A percentile compares a stretch with the other conserved stretches of the same genome.
These are phyloP conservation scores for Pseudorectes ferrugineus DNA, from an alignment of 2,113 vertebrate genomes.

Conservation along the genomic window DNA sequence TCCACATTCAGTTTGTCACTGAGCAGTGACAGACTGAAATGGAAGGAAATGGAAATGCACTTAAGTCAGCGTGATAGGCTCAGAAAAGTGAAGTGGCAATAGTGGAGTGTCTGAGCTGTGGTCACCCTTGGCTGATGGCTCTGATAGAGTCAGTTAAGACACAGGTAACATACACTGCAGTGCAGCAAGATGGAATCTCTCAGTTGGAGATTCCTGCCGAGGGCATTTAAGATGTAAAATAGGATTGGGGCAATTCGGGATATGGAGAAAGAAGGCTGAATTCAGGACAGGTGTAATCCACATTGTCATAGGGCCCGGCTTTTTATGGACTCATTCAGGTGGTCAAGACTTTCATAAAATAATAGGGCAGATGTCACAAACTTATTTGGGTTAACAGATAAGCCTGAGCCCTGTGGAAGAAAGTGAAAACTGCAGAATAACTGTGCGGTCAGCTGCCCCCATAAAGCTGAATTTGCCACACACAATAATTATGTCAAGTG, in stretches of 20 bases:
- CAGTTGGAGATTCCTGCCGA: neutral
- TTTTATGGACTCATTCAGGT: neutral
- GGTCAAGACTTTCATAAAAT: neutral
- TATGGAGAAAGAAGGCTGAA: neutral
- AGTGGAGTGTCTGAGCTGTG: neutral
- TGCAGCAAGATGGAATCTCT: neutral
- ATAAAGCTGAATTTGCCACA: neutral
- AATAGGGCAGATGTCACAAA: neutral
- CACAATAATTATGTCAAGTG: neutral
- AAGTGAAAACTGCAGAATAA: neutral
- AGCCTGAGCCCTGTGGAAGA: neutral
- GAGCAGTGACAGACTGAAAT: neutral
- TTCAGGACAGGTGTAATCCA: neutral
- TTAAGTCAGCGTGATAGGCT: neutral
- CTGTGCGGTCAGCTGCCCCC: fast-evolving
- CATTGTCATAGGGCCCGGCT: neutral
- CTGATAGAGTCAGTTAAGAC: neutral
- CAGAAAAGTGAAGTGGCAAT: neutral
- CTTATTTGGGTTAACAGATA: neutral
- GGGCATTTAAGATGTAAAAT: neutral
- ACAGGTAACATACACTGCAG: neutral
- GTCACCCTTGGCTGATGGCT: neutral
- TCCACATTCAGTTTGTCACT: neutral
- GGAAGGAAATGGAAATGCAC: neutral
- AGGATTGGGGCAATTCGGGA: fast-evolving